Base-by-base conservation (phyloP, 2,888 invertebrate species). In the Steromphala cineraria region DNA sequence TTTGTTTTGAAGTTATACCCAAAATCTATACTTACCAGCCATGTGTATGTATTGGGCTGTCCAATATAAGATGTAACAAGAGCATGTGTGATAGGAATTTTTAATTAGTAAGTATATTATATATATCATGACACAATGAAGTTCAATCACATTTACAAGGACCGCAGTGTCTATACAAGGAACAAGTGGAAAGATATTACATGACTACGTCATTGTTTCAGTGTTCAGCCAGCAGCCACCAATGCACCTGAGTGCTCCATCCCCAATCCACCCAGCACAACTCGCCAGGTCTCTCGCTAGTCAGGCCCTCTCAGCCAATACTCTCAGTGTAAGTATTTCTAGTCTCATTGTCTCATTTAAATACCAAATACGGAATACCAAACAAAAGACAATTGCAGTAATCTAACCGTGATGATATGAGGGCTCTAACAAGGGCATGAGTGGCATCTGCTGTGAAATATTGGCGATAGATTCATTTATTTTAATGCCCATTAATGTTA, bases 181-280 rank as follows among this genome's bases (percentile, higher is more conserved):
- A 10, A 13, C 13, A 46, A 46, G 46, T 46, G 46, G 46, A 46
- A 46, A 46, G 46, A 10, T 5, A 10, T 19, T 24, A 21, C 15
- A 67, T 17, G 2, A 19, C 10, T 8, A n/a, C 67, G 17, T 53
- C 75, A 28, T 75, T n/a, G 2, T 83, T 90, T 71, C 88, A 93
- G 93, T 93, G 92, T 93, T 93, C 84, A 92, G 93, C 78, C 92
- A 92, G 84, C 93, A 93, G 84, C 93, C 93, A 5, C 93, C 93
- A 0, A 88, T 92, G 86, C 93, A 93, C 81, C 88, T 93, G 67
- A 93, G 90, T 84, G 93, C 93, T 8, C 93, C 93, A 8, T 92
- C 93, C 21, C 93, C 93, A 7, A 92, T 93, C 75, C 93, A 93
- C 82, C 93, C 93, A 0, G 85, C 89, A 53, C 91, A 91, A 83